Evolutionary conservation across 2,888 invertebrate species (phyloP), one percentile per base, ranked within the genome.

Genomic region (Torymus auratus): DNA sequence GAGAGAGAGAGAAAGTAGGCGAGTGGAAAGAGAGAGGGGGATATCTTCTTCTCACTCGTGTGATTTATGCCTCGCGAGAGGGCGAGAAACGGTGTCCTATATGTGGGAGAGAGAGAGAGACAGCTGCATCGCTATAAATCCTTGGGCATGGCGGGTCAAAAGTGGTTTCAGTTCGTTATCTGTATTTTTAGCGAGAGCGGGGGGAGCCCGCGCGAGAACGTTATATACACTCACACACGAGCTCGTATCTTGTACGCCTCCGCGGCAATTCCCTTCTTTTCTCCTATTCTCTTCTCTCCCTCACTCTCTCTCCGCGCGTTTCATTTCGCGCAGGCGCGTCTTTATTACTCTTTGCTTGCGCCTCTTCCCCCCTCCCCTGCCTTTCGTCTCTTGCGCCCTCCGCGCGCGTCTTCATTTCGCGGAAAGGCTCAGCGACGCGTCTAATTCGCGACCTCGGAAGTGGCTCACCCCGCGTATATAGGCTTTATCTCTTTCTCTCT

Each of bases 91-190:
- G 50, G 64, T 53, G 67, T 53, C 28, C 28, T 28, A 28, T 28
- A 14, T 58, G 78, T 17, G 28, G 64, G 53, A 61, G 61, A 52
- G 60, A 20, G 50, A 52, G 53, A 50, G 72, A 62, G 77, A 50
- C 28, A 55, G 89, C 88, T 89, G 89, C 88, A 88, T 87, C 85
- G 88, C 87, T 89, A 88, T 90, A 90, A 90, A 90, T 90, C 89
- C 88, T 87, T 81, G 81, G 80, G 73, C 85, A 84, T 89, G 87
- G 87, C 87, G 87, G 87, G 88, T 85, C 89, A 88, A 89, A 89
- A 89, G 89, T 89, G 89, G 88, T 89, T 89, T 90, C 89, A 88
- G 87, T 89, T 87, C 89, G 89, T 89, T 89, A 89, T 88, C 89
- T 89, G 87, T 88, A 88, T 88, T 89, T 89, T 88, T 87, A 87